Evolutionary conservation across 2,888 invertebrate genomes (phyloP), one percentile per base, ranked within the genome.

Genomic region (Apamea anceps): DNA sequence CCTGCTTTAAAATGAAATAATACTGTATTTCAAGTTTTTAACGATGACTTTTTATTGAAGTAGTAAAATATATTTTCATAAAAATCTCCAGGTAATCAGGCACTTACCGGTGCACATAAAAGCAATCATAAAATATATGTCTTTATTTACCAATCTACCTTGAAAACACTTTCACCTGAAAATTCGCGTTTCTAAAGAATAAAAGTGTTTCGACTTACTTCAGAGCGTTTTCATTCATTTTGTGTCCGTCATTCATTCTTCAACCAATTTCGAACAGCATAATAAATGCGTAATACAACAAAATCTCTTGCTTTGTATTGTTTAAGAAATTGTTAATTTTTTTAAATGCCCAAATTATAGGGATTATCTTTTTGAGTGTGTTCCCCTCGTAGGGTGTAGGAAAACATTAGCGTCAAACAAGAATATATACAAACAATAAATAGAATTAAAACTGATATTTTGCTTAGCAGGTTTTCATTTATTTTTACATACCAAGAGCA

Each of bases 11-110:
- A 65, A 65, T 37, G 0, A 45, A 65, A 21, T 48, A 72, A 63
- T 37, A 42, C 21, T 60, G 13, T 7, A 51, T 48, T 37, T 57
- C 7, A 65, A 37, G 4, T 73, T 79, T 57, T 66, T 65, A 37
- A 81, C 37, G 57, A 25, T 13, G 0, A 25, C 10, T 32, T 81
- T 81, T 73, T 81, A 79, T 25, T 73, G 13, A 2, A n/a, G 25
- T 25, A 13, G 48, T 73, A 79, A 81, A 72, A 65, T 51, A 57
- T 78, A 32, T 63, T 72, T 54, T n/a, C 60, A 32, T 42, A 42
- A 54, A 62, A 57, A 54, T 18, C 25, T 54, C n/a, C n/a, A 54
- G 15, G 45, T 62, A 71, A 42, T 63, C n/a, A 45, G 45, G 4
- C 12, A 32, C 72, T 37, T 81, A 28, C 32, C 18, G 10, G 18